Evolutionary conservation across 1,140 invertebrate species (phyloP).

Genomic region (Drosophila murphyi): DNA sequence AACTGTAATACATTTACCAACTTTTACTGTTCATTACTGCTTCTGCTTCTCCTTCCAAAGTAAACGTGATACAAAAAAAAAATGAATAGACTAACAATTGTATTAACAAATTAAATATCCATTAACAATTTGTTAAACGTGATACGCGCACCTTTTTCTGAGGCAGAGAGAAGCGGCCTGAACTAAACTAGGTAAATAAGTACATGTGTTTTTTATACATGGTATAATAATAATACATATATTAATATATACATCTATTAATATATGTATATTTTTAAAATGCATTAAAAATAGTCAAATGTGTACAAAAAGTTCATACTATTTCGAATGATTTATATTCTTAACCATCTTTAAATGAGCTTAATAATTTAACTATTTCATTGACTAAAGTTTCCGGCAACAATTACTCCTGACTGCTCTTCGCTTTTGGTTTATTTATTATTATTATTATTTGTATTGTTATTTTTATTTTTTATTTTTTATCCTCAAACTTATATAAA

Average conservation of each 20-base stretch:
- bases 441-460: conserved; percentile 23
- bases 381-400: conserved; percentile 69
- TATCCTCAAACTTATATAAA: conserved; percentile 70
- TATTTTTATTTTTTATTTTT: conserved; percentile 29
- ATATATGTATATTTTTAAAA: conserved; percentile 67
- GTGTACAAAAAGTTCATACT: conserved; percentile 77
- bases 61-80: conserved; percentile 54
- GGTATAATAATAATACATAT: conserved; percentile 59
- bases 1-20: conserved; percentile 47
- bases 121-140: conserved; percentile 75
- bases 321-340: conserved; percentile 47
- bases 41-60: conserved; percentile 53
- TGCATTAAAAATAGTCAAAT: conserved; percentile 82
- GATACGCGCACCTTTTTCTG: conserved; percentile 28
- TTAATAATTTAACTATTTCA: conserved; percentile 79
- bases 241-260: conserved; percentile 19
- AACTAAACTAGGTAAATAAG: conserved; percentile 64
- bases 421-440: conserved; percentile 9
- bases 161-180: conserved; percentile 28
- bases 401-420: conserved; percentile 31
- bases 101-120: conserved; percentile 64
- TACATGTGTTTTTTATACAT: conserved; percentile 56
- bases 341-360: conserved; percentile 33
- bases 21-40: conserved; percentile 13
- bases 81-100: conserved; percentile 59